phyloP scores from a whole-genome alignment of 1,140 invertebrate species.

The Ostrea denselamellosa region DNA sequence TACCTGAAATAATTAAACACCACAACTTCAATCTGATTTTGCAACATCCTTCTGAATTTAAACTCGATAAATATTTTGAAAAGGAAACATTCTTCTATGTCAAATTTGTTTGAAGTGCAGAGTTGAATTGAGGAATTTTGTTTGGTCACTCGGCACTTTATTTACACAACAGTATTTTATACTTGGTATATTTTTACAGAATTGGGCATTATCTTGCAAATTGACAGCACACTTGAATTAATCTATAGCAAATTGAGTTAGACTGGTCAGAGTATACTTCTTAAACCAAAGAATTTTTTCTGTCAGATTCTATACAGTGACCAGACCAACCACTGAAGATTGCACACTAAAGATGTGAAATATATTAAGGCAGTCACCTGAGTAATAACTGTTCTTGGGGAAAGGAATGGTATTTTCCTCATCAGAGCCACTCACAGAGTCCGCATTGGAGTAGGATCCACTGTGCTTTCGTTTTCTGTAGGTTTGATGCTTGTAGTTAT shows the following conservation, averaged over 20 bases:
- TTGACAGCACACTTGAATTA: too few species aligned
- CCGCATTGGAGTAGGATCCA: conserved; percentile 39
- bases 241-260: too few species aligned
- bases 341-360: neutral
- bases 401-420: conserved; percentile 42
- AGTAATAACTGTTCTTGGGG: conserved; percentile 13
- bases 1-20: conserved; percentile 62
- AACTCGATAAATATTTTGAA: too few species aligned
- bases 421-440: conserved; percentile 50
- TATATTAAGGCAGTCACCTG: conserved; percentile 23
- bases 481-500: neutral
- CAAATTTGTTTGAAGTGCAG: too few species aligned
- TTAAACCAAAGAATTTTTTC: neutral
- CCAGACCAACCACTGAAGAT: neutral
- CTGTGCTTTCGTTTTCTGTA: conserved; percentile 10
- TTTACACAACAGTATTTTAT: too few species aligned
- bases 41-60: too few species aligned
- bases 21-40: too few species aligned
- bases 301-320: neutral
- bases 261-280: neutral
- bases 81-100: too few species aligned
- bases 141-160: too few species aligned
- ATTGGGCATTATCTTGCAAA: too few species aligned
- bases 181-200: too few species aligned
- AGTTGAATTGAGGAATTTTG: too few species aligned